Evolutionary conservation across 2,113 vertebrate species (phyloP), one percentile per base, ranked within the genome.

Genomic region (Ceyx melanurus): DNA sequence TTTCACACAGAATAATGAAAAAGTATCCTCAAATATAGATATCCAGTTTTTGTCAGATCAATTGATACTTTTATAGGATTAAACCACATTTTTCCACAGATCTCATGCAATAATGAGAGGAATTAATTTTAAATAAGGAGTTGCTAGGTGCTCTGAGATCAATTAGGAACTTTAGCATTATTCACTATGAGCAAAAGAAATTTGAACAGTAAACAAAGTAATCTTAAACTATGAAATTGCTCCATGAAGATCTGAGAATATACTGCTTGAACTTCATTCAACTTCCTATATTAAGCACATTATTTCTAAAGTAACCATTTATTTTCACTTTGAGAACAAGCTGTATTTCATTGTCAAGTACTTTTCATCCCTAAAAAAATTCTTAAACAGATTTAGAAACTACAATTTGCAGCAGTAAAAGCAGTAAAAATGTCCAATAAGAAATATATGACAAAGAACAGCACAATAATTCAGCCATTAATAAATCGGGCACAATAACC

Each of bases 341-440:
- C 35, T 87, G 43, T 88, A 88, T 93, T 88, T 92, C 65, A 92
- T 46, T 73, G 50, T 56, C 75, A 84, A 92, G 42, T 61, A 90
- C n/a, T 61, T 62, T 79, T 57, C 54, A 29, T 64, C 29, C 48
- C 21, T 50, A 78, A 2, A 54, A 58, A 84, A 73, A 54, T 17
- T 17, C 83, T 86, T 61, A 93, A 89, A 88, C 54, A 93, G 68
- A 94, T 95, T 89, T 88, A 93, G 87, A 92, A 95, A 86, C 82
- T 85, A 85, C 29, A 37, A 31, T 80, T 82, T 31, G 29, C 67
- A 92, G 78, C 78, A 79, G 43, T 82, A 87, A 94, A 87, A 95
- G 91, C 64, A 85, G 87, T 96, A 80, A 90, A 92, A 43, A 67
- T 56, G 61, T 86, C 79, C 35, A 71, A 2, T 45, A 80, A 89